These are phyloP conservation scores for Aphaenogaster rudis DNA, from an alignment of 1,140 invertebrate genomes.

Conservation along the genomic window DNA sequence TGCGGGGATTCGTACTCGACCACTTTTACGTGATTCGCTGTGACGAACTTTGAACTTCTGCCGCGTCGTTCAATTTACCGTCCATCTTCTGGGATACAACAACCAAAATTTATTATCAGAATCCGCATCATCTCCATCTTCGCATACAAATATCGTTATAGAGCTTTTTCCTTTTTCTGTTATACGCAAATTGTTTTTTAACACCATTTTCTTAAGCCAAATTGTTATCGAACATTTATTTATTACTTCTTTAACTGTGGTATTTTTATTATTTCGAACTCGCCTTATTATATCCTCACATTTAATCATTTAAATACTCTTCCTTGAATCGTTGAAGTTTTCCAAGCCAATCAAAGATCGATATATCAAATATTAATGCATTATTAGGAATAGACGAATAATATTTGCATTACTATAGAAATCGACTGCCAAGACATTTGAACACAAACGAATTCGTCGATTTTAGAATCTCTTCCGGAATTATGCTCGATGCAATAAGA, in stretches of 20 bases:
- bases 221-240: not conserved
- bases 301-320: not conserved
- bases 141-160: constrained; percentile 73
- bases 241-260: not conserved
- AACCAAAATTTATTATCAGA: constrained; percentile 65
- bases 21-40: constrained; percentile 61
- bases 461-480: not conserved
- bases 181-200: constrained; percentile 27
- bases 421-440: not conserved
- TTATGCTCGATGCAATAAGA: constrained; percentile 43
- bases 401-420: not conserved
- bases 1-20: constrained; percentile 68
- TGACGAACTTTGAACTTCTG: constrained; percentile 49
- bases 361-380: not conserved
- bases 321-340: not conserved
- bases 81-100: constrained; percentile 43
- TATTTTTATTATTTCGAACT: not conserved
- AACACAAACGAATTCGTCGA: not conserved
- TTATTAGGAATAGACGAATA: not conserved
- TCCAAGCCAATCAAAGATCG: not conserved
- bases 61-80: constrained; percentile 65
- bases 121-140: constrained; percentile 36
- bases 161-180: constrained; percentile 60
- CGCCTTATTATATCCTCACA: not conserved
- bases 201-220: not conserved